Conservation (phyloP, 2,113 vertebrate species). For the Noctilio leporinus region DNA sequence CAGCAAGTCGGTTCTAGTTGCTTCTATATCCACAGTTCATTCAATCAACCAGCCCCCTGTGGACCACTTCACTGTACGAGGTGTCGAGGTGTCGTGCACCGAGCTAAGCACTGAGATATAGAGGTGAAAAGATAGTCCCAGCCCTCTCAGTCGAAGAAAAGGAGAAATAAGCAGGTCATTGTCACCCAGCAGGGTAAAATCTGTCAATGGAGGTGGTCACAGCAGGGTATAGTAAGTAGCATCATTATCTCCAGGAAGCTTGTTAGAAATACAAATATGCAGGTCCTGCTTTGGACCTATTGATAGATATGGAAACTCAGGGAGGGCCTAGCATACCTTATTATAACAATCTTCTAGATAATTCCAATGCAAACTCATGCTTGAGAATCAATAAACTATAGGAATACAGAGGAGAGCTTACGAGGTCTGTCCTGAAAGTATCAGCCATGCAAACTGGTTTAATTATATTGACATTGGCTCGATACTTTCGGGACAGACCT, state of each 20-base stretch:
- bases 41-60: not conserved
- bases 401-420: not conserved
- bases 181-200: not conserved
- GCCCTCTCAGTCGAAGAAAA: not conserved
- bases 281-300: not conserved
- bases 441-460: too few species aligned
- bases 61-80: not conserved
- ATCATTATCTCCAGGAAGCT: not conserved
- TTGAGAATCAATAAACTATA: not conserved
- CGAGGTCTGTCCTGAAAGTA: too few species aligned
- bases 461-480: too few species aligned
- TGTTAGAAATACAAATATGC: not conserved
- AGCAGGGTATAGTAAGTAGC: not conserved
- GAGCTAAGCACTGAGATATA: not conserved
- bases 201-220: not conserved
- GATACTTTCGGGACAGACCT: too few species aligned
- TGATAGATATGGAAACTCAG: not conserved
- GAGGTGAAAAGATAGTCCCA: not conserved
- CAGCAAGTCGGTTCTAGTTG: not conserved
- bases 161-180: not conserved
- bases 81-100: rapidly evolving
- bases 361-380: not conserved
- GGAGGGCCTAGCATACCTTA: not conserved
- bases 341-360: not conserved
- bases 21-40: not conserved